These are phyloP conservation scores for Campodea augens DNA, from an alignment of 1,140 invertebrate species.

Conservation along the genomic window DNA sequence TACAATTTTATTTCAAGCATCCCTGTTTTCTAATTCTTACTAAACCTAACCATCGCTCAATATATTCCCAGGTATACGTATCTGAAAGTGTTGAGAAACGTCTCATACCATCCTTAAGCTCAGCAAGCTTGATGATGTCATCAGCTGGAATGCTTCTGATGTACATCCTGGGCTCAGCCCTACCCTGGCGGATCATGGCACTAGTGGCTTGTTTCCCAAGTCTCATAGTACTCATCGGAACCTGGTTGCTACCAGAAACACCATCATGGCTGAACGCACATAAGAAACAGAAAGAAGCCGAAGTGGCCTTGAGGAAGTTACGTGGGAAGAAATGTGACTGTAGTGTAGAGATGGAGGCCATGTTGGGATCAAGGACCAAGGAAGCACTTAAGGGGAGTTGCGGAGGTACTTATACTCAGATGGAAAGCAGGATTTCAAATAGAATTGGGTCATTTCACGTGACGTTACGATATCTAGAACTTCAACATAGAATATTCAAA, in stretches of 20 bases:
- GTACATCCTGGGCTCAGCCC: slow-evolving; percentile 20
- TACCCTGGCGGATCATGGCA: slow-evolving; percentile 19
- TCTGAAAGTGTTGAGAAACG: slow-evolving; percentile 25
- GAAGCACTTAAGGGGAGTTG: background rate
- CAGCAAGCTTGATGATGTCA: slow-evolving; percentile 24
- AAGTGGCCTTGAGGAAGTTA: slow-evolving; percentile 8
- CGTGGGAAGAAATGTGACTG: slow-evolving; percentile 1
- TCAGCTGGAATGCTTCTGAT: slow-evolving; percentile 24
- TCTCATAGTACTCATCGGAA: slow-evolving; percentile 9
- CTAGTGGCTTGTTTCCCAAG: slow-evolving; percentile 9
- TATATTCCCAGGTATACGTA: slow-evolving; percentile 18
- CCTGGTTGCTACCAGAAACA: slow-evolving; percentile 18
- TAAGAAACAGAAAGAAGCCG: slow-evolving; percentile 21
- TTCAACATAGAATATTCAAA: no score
- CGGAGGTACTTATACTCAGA: background rate
- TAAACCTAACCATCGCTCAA: no score
- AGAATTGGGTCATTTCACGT: no score
- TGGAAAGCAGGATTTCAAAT: no score
- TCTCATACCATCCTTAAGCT: slow-evolving; percentile 24
- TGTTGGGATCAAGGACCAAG: background rate
- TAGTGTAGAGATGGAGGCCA: background rate
- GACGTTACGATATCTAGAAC: no score
- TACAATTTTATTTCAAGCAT: no score
- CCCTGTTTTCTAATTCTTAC: no score
- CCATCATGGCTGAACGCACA: slow-evolving; percentile 18